Evolutionary conservation across 2,113 vertebrate species (phyloP).

Genomic region (Austrofundulus limnaeus): DNA sequence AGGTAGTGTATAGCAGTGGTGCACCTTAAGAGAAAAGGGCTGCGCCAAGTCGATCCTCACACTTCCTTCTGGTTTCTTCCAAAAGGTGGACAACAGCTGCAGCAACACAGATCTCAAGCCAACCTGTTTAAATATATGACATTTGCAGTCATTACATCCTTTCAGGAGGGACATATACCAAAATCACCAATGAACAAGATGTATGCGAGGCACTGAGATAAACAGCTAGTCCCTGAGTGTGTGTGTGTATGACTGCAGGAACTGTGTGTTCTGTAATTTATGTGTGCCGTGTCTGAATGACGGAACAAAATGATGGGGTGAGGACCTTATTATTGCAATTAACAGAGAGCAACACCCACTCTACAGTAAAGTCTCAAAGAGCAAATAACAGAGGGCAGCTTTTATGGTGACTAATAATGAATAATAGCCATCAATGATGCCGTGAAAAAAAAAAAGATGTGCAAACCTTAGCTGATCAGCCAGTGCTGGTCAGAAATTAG

Average conservation of each 20-base stretch:
- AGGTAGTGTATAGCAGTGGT: neutral
- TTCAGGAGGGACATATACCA: slow-evolving; percentile 33
- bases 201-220: slow-evolving; percentile 29
- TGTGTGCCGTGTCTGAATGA: slow-evolving; percentile 24
- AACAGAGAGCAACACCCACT: slow-evolving; percentile 49
- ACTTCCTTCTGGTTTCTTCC: slow-evolving; percentile 55
- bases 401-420: slow-evolving; percentile 54
- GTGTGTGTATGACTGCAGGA: slow-evolving; percentile 2
- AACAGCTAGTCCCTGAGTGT: slow-evolving; percentile 15
- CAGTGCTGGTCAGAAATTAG: slow-evolving; percentile 3
- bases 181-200: slow-evolving; percentile 46
- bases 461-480: slow-evolving; percentile 26
- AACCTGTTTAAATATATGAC: slow-evolving; percentile 50
- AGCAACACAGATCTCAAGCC: slow-evolving; percentile 46
- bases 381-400: slow-evolving; percentile 43
- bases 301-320: slow-evolving; percentile 45
- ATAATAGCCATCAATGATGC: slow-evolving; percentile 34
- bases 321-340: slow-evolving; percentile 63
- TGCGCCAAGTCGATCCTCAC: slow-evolving; percentile 85
- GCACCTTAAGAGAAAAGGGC: slow-evolving; percentile 90
- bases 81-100: slow-evolving; percentile 55
- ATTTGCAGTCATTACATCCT: slow-evolving; percentile 3
- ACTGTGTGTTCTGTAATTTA: slow-evolving; percentile 18
- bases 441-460: slow-evolving; percentile 29
- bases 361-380: slow-evolving; percentile 30